Evolutionary conservation across 2,113 vertebrate genomes (phyloP).

Genomic region (Takifugu bimaculatus): DNA sequence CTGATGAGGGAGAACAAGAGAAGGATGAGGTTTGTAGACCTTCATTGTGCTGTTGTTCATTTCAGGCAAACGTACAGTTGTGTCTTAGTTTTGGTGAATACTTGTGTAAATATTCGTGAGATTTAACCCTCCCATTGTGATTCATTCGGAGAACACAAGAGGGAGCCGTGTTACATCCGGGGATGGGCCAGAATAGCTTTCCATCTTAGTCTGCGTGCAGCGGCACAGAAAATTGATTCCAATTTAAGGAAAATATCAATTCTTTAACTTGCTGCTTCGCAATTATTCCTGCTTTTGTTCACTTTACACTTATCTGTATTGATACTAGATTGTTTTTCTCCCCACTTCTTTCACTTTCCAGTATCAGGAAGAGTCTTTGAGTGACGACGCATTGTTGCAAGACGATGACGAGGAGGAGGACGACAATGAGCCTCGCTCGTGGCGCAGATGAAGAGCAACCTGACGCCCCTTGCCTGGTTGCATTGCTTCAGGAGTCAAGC

Average conservation of each 20-base stretch:
- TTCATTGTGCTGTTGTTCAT: conserved; percentile 5
- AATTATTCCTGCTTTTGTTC: not conserved
- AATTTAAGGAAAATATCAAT: not conserved
- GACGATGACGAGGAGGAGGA: conserved; percentile 98
- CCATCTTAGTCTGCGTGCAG: too few species aligned
- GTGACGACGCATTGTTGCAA: conserved; percentile 91
- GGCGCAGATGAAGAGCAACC: conserved; percentile 88
- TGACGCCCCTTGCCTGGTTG: not conserved
- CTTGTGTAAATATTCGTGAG: not conserved
- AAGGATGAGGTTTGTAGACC: conserved; percentile 88
- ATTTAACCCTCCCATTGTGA: not conserved
- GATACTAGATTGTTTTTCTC: not conserved
- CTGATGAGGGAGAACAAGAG: conserved; percentile 86
- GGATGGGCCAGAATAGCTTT: too few species aligned
- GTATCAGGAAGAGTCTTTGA: conserved; percentile 92
- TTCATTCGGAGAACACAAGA: conserved; percentile 40
- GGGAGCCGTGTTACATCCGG: conserved; percentile 40
- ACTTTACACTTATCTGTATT: not conserved
- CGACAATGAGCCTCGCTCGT: conserved; percentile 92
- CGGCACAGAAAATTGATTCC: too few species aligned
- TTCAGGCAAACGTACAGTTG: not conserved
- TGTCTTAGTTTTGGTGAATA: not conserved
- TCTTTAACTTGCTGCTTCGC: not conserved
- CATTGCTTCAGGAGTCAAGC: conserved; percentile 21
- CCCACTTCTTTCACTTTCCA: conserved; percentile 48